phyloP scores from a whole-genome alignment of 2,113 vertebrate genomes.

The Felis chaus region DNA sequence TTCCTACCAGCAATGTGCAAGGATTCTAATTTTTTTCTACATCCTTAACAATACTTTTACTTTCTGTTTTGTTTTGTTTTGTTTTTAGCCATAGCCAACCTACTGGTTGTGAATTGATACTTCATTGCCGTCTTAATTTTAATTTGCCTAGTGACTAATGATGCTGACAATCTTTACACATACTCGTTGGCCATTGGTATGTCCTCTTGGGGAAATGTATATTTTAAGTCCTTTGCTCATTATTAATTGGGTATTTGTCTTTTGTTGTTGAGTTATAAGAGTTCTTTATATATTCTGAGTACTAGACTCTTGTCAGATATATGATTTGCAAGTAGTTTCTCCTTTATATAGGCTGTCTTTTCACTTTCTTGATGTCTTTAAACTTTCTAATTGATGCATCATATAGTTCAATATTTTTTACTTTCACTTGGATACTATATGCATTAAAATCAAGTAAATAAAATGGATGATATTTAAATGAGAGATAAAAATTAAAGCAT shows the following conservation, averaged over 20 bases:
- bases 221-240: not conserved
- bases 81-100: not conserved
- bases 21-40: not conserved
- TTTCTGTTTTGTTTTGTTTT: not conserved
- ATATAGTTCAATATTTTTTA: not conserved
- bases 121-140: not conserved
- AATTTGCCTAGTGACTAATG: not conserved
- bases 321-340: not conserved
- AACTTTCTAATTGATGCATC: not conserved
- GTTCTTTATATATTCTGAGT: not conserved
- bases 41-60: not conserved
- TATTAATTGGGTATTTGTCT: not conserved
- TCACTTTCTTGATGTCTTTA: not conserved
- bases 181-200: not conserved
- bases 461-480: slow-evolving; percentile 19
- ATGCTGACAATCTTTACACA: not conserved
- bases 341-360: not conserved
- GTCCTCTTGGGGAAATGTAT: not conserved
- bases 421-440: not conserved
- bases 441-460: slow-evolving; percentile 25
- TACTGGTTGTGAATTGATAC: not conserved
- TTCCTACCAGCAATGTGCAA: not conserved
- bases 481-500: not conserved
- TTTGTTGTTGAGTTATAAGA: not conserved
- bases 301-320: not conserved